Percentiles rank a stretch among this genome's conserved stretches.
Conservation (phyloP, 2,797 vertebrate species). For the Cetoscarus ocellatus region DNA sequence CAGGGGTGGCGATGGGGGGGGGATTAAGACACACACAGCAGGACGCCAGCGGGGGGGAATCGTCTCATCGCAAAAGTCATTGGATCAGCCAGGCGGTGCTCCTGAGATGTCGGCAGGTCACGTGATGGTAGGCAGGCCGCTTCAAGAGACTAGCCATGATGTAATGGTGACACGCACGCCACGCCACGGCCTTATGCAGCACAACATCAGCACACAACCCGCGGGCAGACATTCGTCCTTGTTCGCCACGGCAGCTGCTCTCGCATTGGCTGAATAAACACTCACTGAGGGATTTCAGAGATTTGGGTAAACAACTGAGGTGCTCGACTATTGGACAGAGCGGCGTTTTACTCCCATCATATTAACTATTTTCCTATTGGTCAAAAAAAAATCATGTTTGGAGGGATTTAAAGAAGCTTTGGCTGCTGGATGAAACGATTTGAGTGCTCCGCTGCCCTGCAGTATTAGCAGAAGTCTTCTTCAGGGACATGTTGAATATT, state of each 20-base stretch:
- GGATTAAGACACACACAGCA: conserved; percentile 61
- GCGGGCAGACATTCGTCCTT: conserved; percentile 60
- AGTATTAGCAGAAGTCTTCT: conserved; percentile 67
- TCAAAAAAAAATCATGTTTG: conserved; percentile 71
- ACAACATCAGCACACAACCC: conserved; percentile 22
- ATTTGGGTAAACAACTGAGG: conserved; percentile 73
- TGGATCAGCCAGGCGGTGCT: conserved; percentile 53
- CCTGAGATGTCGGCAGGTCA: conserved; percentile 61
- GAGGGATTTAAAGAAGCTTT: conserved; percentile 77
- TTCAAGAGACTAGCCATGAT: conserved; percentile 56
- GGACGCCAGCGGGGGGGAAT: conserved; percentile 57
- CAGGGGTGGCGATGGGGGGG: conserved; percentile 3
- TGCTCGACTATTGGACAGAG: conserved; percentile 59
- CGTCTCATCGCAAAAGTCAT: conserved; percentile 60
- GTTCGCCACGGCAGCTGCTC: conserved; percentile 53
- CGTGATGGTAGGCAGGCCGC: conserved; percentile 50
- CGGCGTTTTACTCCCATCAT: conserved; percentile 56
- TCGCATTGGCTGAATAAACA: conserved; percentile 67
- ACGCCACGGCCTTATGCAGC: conserved; percentile 51
- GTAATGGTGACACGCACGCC: conserved; percentile 69
- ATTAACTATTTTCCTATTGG: conserved; percentile 72
- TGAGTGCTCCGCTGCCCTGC: conserved; percentile 60
- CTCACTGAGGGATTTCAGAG: conserved; percentile 72
- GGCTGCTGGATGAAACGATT: conserved; percentile 72
- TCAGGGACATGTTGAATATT: conserved; percentile 59